These are phyloP conservation scores for Abramis brama DNA, from an alignment of 2,113 vertebrate genomes.

Conservation along the genomic window DNA sequence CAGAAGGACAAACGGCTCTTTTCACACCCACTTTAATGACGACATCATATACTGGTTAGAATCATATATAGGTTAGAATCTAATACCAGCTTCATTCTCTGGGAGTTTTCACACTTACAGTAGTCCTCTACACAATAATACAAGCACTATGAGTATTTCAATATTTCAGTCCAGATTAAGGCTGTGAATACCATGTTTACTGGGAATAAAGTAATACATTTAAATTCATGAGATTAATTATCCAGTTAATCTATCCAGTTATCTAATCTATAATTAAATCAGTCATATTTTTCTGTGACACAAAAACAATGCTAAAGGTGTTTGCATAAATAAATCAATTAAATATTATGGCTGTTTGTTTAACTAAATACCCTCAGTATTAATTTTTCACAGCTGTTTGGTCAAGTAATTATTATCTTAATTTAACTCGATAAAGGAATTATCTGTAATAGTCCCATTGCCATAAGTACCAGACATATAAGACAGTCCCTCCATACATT, in stretches of 20 bases:
- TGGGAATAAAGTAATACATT: background rate
- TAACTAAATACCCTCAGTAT: background rate
- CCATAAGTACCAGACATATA: background rate
- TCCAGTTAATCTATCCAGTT: background rate
- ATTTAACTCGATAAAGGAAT: background rate
- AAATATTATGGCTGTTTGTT: background rate
- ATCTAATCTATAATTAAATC: background rate
- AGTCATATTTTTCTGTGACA: background rate
- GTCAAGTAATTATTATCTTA: background rate
- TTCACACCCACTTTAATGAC: background rate
- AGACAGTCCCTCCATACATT: background rate
- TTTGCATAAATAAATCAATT: background rate
- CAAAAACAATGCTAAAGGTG: background rate
- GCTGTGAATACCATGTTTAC: background rate
- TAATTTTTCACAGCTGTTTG: background rate
- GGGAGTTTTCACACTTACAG: background rate
- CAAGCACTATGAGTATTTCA: background rate
- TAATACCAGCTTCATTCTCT: background rate
- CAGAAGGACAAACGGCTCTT: background rate
- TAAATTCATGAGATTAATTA: background rate
- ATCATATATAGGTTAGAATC: too few relatives aligned
- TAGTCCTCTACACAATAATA: background rate
- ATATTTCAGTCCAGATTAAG: background rate
- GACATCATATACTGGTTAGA: background rate
- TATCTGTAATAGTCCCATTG: background rate